Base-by-base conservation (phyloP, 2,797 vertebrate species). In the Trachops cirrhosus region DNA sequence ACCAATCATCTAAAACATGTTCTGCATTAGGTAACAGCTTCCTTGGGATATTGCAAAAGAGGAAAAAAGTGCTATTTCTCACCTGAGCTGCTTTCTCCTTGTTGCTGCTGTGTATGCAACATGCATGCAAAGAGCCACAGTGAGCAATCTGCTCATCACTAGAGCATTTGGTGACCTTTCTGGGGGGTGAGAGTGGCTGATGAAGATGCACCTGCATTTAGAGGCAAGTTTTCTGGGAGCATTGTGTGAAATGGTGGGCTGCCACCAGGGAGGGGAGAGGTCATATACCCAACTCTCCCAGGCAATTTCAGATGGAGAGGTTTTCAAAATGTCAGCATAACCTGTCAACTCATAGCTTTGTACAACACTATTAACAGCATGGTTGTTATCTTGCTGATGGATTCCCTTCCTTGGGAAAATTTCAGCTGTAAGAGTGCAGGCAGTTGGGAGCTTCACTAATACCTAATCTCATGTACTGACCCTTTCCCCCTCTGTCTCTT, bases 281-380 rank as follows among this genome's bases (percentile, higher is more conserved):
- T 15, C 3, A 1, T 6, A 6, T 4, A 21, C 9, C 59, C 32
- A 7, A 39, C 46, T 2, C 32, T 50, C 24, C 8, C 7, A 46
- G 82, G 22, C 19, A 41, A 29, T 37, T 5, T 12, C 71, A 67
- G 12, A 50, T 6, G 32, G 37, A 52, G 9, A 9, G 11, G 70
- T 64, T 85, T 24, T 24, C 34, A 29, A 29, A 50, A 62, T 21
- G 44, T 34, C n/a, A 82, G 9, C 6, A 14, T 39, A 19, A 21
- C n/a, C n/a, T 82, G 16, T 34, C 73, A 14, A 1, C 6, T 10
- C 12, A 9, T 6, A 59, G 41, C 50, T 54, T 44, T 75, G 24
- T n/a, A 34, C 3, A 39, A 0, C 12, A 14, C 9, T 29, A 0
- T 44, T 29, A 41, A 48, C 32, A 10, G 8, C 46, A 24, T 0